Base-by-base conservation (phyloP, 2,888 invertebrate species). In the Drepana falcataria region DNA sequence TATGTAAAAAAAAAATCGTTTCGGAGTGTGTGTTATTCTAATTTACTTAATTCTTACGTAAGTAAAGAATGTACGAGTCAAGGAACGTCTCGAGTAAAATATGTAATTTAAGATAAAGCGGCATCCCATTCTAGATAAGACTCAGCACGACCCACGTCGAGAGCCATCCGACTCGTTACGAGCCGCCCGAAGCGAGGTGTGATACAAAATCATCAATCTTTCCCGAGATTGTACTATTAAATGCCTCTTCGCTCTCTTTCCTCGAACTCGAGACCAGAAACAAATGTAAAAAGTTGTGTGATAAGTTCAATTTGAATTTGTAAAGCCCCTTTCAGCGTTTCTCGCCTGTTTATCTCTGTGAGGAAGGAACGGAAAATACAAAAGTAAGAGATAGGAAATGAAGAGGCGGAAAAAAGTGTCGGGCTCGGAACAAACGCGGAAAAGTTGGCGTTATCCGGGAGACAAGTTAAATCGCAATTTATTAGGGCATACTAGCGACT, bases 221-320 rank as follows among this genome's bases (percentile, higher is more conserved):
- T 75, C 80, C 84, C 83, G 85, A 89, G 90, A 90, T 90, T 89
- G 88, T 90, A 89, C 90, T 90, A 90, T 91, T 91, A 91, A 90
- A 91, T 87, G 90, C 88, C 86, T 89, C 88, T 85, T 86, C 88
- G 87, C 85, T 90, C 88, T 82, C 84, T 88, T 87, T 85, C 85
- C 78, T 84, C 87, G 85, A 85, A 89, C 86, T 87, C 82, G 76
- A 87, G 85, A 87, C 88, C 89, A 91, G 90, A 91, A 91, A 91
- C 91, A 91, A 91, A 91, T 91, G 91, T 91, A 91, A 91, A 91
- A 91, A 91, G 90, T 91, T 91, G 88, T 89, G 91, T 90, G 91
- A 91, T 91, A 91, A 91, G 90, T 91, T 89, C 91, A 90, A 91
- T 91, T 91, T 90, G 91, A 91, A 91, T 91, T 91, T 91, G 91